Evolutionary conservation across 2,113 vertebrate species (phyloP), one percentile per base, ranked within the genome.

Genomic region (Zeus faber): DNA sequence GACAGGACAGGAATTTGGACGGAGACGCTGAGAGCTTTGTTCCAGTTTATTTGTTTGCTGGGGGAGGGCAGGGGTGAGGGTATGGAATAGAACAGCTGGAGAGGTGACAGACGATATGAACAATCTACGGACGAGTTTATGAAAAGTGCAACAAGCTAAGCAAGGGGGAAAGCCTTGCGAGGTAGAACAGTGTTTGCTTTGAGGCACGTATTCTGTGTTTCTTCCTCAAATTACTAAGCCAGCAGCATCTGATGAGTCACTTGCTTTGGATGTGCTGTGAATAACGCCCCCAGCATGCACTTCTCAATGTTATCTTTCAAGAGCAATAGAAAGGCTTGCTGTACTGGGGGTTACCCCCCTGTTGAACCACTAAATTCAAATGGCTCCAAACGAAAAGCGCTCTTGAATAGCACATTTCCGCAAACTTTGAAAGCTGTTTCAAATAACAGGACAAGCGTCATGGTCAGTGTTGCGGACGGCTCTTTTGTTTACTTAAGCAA

Each of bases 1-100:
- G 53, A 39, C 16, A 33, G 53, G 50, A 54, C 22, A 50, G 64
- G 63, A 69, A 83, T 76, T 74, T 74, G 67, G 62, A 70, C 67
- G 49, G 58, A 45, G 39, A 39, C 54, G 53, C 70, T 41, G 49
- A 54, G 26, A 58, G 33, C 33, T 21, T 37, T 2, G 31, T 18
- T 22, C 11, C 29, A 20, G 18, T 37, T 22, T 29, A 4, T 37
- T 37, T 13, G 33, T 9, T 37, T n/a, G 33, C 33, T 14, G 33
- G 11, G 33, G 33, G 13, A 2, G 31, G 31, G 6, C 4, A 13
- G 31, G 13, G 31, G 31, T 29, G 26, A 29, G 26, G 26, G n/a
- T n/a, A n/a, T n/a, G n/a, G n/a, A n/a, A n/a, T n/a, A n/a, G n/a
- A n/a, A n/a, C n/a, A n/a, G n/a, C n/a, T 29, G 26, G 26, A 5